Evolutionary conservation across 30 jellyfish, hydroid and myxozoan genomes (phyloP).

Genomic region (Chrysaora quinquecirrha): DNA sequence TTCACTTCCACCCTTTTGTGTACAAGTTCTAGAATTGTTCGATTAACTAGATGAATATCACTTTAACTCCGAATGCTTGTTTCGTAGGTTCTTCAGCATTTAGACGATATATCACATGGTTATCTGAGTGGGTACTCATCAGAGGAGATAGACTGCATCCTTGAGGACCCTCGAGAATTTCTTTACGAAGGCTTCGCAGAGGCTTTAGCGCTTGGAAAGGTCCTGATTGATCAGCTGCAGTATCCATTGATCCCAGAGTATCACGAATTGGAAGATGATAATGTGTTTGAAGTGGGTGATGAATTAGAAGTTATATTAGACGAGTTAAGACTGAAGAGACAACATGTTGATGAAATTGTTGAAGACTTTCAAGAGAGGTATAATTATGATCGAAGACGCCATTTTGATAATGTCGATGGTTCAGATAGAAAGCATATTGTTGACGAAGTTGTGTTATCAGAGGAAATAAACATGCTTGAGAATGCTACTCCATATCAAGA

Average conservation of each 20-base stretch:
- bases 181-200: slow-evolving; percentile 54
- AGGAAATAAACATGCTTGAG: not conserved
- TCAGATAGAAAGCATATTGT: not conserved
- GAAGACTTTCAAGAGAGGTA: not conserved
- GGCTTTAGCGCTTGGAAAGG: slow-evolving; percentile 58
- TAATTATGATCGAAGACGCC: not conserved
- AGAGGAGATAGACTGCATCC: slow-evolving; percentile 31
- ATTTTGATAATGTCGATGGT: not conserved
- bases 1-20: no score
- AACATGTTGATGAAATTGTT: slow-evolving; percentile 31
- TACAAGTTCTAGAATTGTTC: no score
- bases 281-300: slow-evolving; percentile 8
- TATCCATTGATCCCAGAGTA: slow-evolving; percentile 32
- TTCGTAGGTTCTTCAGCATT: slow-evolving; percentile 48
- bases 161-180: slow-evolving; percentile 55
- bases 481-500: not conserved
- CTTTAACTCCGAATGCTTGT: no score
- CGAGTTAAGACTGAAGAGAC: slow-evolving; percentile 26
- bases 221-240: slow-evolving; percentile 31
- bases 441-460: not conserved
- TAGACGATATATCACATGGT: slow-evolving; percentile 46
- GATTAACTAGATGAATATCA: no score
- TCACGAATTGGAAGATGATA: slow-evolving; percentile 8
- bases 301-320: slow-evolving; percentile 51
- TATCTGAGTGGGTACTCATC: not conserved